These are phyloP conservation scores for Steatocranus sp. DNA, from an alignment of 2,797 vertebrate genomes.

Conservation along the genomic window DNA sequence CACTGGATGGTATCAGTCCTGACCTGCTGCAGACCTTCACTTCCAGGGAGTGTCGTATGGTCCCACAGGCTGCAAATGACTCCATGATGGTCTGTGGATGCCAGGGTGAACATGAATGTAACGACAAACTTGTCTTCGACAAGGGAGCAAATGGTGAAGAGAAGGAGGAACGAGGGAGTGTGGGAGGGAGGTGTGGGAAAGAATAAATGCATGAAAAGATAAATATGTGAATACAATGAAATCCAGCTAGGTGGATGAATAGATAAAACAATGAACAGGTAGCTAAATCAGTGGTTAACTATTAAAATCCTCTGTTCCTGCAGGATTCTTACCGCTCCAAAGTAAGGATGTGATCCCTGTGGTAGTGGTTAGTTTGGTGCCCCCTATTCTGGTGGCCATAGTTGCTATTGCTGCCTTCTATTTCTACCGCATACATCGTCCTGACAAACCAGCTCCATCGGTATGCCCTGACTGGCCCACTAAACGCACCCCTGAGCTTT, in stretches of 20 bases:
- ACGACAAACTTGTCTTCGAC: slow-evolving; percentile 86
- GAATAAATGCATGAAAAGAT: background rate
- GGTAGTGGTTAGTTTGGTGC: slow-evolving; percentile 85
- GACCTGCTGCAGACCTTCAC: slow-evolving; percentile 79
- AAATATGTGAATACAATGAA: background rate
- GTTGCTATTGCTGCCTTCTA: slow-evolving; percentile 79
- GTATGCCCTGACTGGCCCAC: slow-evolving; percentile 67
- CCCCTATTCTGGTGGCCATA: slow-evolving; percentile 79
- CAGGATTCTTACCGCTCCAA: slow-evolving; percentile 83
- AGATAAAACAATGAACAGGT: background rate
- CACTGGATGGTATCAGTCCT: slow-evolving; percentile 75
- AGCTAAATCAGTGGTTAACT: background rate
- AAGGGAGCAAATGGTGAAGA: slow-evolving; percentile 78
- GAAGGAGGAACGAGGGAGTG: background rate
- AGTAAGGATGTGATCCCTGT: slow-evolving; percentile 86
- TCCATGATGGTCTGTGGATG: slow-evolving; percentile 82
- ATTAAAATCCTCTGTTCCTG: background rate
- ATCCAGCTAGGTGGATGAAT: background rate
- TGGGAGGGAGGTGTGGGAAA: background rate
- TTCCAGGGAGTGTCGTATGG: slow-evolving; percentile 81
- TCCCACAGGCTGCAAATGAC: slow-evolving; percentile 64
- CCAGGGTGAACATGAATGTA: slow-evolving; percentile 83
- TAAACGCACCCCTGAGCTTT: slow-evolving; percentile 59
- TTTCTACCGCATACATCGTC: slow-evolving; percentile 80
- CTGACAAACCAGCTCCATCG: slow-evolving; percentile 72